These are phyloP conservation scores for Malurus melanocephalus DNA, from an alignment of 2,113 vertebrate species.

Conservation along the genomic window DNA sequence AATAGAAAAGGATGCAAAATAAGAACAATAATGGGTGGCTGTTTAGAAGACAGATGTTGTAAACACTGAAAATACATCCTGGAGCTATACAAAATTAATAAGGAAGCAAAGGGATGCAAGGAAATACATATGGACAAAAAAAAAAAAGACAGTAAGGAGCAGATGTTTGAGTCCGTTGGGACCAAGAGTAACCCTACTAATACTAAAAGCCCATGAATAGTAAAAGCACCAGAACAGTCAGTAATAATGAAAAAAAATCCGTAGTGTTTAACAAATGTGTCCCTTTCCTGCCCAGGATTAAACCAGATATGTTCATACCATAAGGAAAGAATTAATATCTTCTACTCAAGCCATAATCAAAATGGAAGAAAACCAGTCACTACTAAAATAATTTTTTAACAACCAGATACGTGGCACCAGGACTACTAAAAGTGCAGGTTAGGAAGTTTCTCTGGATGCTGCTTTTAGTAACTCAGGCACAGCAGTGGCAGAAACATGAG, in stretches of 20 bases:
- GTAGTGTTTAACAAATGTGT: background rate
- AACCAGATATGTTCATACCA: background rate
- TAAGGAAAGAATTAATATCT: background rate
- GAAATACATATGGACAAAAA: background rate
- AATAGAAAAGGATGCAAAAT: background rate
- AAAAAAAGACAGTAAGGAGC: background rate
- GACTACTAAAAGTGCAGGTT: background rate
- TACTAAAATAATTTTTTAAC: background rate
- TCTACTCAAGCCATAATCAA: background rate
- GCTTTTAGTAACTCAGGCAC: background rate
- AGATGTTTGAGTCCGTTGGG: background rate
- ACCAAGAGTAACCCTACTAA: background rate
- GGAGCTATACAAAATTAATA: background rate
- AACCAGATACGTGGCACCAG: background rate
- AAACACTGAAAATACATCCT: slow-evolving; percentile 18
- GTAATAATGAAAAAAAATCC: background rate
- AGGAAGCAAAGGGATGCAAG: background rate
- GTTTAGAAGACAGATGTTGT: background rate
- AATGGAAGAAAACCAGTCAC: background rate
- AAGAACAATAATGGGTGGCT: background rate
- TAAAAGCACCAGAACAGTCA: background rate
- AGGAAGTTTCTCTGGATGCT: background rate
- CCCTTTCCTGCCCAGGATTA: background rate
- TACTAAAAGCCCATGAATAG: background rate
- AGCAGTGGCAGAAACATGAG: background rate